Evolutionary conservation across 2,888 invertebrate genomes (phyloP), one percentile per base, ranked within the genome.

Genomic region (Nomada flava): DNA sequence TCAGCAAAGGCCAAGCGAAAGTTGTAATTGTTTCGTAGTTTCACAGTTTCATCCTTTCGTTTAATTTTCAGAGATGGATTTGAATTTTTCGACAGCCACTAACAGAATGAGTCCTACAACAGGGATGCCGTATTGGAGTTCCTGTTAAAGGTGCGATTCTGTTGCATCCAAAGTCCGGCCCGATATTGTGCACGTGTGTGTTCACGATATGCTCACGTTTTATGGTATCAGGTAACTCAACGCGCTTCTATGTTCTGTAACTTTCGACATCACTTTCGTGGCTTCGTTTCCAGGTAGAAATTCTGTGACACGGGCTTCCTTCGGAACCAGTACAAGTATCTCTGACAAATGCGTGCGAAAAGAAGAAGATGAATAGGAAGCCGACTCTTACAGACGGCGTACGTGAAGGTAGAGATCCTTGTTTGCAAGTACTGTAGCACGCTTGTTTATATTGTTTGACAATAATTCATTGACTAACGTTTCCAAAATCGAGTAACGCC

Each of bases 251-350:
- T 15, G 15, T 13, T 23, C 20, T 15, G 42, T 15, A 7, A 55
- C 20, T 7, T 55, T 42, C 42, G 13, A 47, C 47, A 47, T 47
- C 13, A 23, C 2, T 53, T 20, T 55, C 47, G 44, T 15, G 26
- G 52, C 50, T 23, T 68, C 55, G 23, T 68, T 53, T 55, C 42
- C 3, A 42, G 55, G 13, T 7, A 55, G 55, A 55, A 55, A 55
- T 42, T 67, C 36, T 15, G 53, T 13, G 15, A 26, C 18, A 42
- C 15, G 23, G 20, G 23, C 36, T 42, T 57, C 42, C 13, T n/a
- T n/a, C 20, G 62, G 11, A 15, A 36, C n/a, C n/a, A n/a, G 29
- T 36, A 5, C 36, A 36, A 7, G 36, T 36, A 36, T 36, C 36
- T 36, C 36, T 36, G 36, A 7, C 36, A 0, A 36, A 36, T 7